A percentile compares a stretch with the other conserved stretches of the same genome.
These are phyloP conservation scores for Alethe diademata DNA, from an alignment of 2,113 vertebrate species.

Conservation along the genomic window DNA sequence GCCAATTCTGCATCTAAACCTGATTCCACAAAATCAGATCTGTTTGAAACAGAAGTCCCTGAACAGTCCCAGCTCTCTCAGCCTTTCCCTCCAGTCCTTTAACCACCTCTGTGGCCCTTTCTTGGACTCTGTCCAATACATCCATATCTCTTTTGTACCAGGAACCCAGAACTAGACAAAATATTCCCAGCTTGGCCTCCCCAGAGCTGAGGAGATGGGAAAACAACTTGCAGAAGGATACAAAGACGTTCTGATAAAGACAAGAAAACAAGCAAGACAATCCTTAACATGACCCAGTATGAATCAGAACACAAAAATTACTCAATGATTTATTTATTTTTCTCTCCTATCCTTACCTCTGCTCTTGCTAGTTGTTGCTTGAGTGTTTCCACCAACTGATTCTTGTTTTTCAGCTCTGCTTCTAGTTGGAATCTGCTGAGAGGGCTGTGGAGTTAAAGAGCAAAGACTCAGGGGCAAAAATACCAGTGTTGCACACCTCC, in stretches of 20 bases:
- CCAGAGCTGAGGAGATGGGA: neutral
- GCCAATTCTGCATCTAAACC: neutral
- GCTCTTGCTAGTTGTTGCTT: conserved; percentile 64
- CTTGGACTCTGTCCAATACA: neutral
- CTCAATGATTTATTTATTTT: neutral
- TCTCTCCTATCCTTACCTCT: conserved; percentile 50
- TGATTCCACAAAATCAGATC: neutral
- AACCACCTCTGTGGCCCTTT: neutral
- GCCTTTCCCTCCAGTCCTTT: neutral
- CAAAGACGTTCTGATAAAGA: neutral
- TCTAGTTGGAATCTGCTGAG: conserved; percentile 61
- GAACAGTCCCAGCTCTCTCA: neutral
- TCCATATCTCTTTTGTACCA: neutral
- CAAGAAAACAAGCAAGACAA: neutral
- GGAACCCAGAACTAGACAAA: neutral
- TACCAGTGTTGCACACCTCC: neutral
- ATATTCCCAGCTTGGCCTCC: neutral
- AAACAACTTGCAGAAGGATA: neutral
- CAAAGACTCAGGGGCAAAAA: neutral
- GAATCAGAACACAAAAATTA: neutral
- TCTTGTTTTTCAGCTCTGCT: conserved; percentile 70
- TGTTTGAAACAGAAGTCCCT: neutral
- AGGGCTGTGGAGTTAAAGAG: conserved; percentile 30
- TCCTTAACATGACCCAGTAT: neutral
- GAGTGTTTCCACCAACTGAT: conserved; percentile 67